Evolutionary conservation across 2,113 vertebrate genomes (phyloP).

Genomic region (Xenus cinereus): DNA sequence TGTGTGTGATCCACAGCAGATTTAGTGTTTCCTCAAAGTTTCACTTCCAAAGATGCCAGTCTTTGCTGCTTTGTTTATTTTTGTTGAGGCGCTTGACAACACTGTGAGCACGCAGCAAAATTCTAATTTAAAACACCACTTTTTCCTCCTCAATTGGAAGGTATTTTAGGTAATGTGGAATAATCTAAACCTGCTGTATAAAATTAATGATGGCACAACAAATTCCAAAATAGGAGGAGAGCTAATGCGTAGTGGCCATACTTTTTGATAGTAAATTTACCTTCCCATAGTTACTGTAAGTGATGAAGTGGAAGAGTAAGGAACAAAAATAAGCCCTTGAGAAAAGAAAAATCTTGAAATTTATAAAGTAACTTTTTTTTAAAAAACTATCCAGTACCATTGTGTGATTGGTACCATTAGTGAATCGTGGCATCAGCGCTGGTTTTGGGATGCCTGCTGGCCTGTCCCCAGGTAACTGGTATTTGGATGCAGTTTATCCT

Average conservation of each 20-base stretch:
- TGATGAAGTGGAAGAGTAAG: not conserved
- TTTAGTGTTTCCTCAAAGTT: not conserved
- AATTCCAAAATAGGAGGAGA: not conserved
- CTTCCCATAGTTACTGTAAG: not conserved
- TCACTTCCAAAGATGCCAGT: not conserved
- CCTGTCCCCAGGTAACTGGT: not conserved
- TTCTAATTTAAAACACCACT: not conserved
- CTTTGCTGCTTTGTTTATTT: not conserved
- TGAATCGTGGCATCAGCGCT: not conserved
- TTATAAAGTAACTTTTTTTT: not conserved
- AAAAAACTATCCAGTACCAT: not conserved
- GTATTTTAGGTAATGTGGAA: not conserved
- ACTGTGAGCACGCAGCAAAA: not conserved
- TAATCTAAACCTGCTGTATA: not conserved
- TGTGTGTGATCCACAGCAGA: not conserved
- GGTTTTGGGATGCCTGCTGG: not conserved
- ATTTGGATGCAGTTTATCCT: not conserved
- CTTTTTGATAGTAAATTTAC: not conserved
- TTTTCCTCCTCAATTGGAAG: not conserved
- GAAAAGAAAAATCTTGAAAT: not conserved
- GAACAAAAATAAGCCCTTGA: not conserved
- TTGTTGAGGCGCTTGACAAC: not conserved
- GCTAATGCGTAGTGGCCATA: not conserved
- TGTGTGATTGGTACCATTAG: not conserved
- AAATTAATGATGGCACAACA: not conserved